phyloP scores from a whole-genome alignment of 1,140 invertebrate genomes.

The Drosophila mojavensis region DNA sequence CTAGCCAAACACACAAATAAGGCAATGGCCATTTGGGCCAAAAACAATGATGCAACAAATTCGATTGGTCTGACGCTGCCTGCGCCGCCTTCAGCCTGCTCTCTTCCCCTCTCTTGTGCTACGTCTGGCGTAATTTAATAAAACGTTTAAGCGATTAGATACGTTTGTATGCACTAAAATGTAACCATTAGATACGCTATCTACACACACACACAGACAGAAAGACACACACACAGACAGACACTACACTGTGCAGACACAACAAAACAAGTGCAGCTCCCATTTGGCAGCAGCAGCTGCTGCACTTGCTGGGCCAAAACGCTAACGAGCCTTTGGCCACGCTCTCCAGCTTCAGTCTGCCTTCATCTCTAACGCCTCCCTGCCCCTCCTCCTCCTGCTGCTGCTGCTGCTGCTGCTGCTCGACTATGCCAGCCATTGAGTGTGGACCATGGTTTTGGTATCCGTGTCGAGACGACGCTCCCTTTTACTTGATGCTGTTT shows the following conservation, averaged over 20 bases:
- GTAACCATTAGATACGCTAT: constrained; percentile 82
- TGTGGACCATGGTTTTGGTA: constrained; percentile 17
- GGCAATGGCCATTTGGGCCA: constrained; percentile 40
- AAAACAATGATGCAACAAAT: constrained; percentile 60
- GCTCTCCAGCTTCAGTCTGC: constrained; percentile 36
- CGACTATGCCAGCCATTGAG: constrained; percentile 19
- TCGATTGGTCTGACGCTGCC: constrained; percentile 31
- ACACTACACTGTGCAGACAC: neutral
- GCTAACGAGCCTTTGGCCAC: constrained; percentile 81
- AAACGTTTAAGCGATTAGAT: constrained; percentile 83
- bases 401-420: neutral
- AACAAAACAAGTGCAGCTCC: constrained; percentile 63
- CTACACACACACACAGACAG: constrained; percentile 53
- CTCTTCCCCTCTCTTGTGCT: constrained; percentile 20
- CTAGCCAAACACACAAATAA: constrained; percentile 32
- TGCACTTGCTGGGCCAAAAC: constrained; percentile 76
- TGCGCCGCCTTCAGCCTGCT: neutral
- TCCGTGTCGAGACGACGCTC: constrained; percentile 57
- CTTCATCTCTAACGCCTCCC: neutral
- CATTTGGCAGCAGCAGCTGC: constrained; percentile 60
- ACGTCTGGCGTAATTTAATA: constrained; percentile 81
- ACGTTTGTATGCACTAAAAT: constrained; percentile 83
- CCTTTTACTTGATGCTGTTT: constrained; percentile 70
- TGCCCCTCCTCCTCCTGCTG: too few relatives aligned
- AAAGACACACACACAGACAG: constrained; percentile 23